Percentiles rank a stretch among this genome's conserved stretches.
Conservation (phyloP, 1,140 invertebrate species). For the Drosophila equinoxialis region DNA sequence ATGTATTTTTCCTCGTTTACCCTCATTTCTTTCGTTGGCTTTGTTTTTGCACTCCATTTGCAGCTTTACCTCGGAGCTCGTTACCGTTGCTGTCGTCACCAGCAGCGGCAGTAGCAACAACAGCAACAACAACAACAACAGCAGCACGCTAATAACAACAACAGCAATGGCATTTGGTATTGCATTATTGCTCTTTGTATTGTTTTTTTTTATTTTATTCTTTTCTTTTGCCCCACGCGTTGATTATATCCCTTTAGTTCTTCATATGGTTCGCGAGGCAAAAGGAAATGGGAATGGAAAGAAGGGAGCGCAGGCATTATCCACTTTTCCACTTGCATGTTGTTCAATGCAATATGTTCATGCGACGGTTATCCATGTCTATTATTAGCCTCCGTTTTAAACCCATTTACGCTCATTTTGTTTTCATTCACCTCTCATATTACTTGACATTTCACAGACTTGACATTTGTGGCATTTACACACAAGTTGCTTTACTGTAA, state of each 20-base stretch:
- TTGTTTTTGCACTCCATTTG: conserved; percentile 27
- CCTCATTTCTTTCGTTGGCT: conserved; percentile 33
- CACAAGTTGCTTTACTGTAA: not conserved
- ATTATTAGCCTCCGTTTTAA: conserved; percentile 1
- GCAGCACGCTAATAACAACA: conserved; percentile 43
- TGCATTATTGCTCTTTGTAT: conserved; percentile 2
- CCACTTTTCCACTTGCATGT: not conserved
- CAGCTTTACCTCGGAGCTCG: conserved; percentile 45
- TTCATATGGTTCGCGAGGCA: not conserved
- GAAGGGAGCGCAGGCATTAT: not conserved
- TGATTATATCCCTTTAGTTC: conserved; percentile 9
- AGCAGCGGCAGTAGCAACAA: conserved; percentile 31
- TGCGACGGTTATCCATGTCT: conserved; percentile 3
- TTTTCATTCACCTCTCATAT: not conserved
- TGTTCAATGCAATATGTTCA: conserved; percentile 14
- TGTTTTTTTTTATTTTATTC: not conserved
- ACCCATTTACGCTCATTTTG: not conserved
- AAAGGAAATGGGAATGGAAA: not conserved
- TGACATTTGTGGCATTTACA: not conserved
- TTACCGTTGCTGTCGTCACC: conserved; percentile 33
- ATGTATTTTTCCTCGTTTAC: conserved; percentile 76
- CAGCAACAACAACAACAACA: conserved; percentile 18
- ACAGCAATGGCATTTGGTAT: conserved; percentile 2
- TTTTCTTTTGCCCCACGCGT: not conserved
- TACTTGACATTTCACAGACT: not conserved